A percentile compares a stretch with the other conserved stretches of the same genome.
These are phyloP conservation scores for Epinephelus fuscoguttatus DNA, from an alignment of 2,113 vertebrate genomes.

Conservation along the genomic window DNA sequence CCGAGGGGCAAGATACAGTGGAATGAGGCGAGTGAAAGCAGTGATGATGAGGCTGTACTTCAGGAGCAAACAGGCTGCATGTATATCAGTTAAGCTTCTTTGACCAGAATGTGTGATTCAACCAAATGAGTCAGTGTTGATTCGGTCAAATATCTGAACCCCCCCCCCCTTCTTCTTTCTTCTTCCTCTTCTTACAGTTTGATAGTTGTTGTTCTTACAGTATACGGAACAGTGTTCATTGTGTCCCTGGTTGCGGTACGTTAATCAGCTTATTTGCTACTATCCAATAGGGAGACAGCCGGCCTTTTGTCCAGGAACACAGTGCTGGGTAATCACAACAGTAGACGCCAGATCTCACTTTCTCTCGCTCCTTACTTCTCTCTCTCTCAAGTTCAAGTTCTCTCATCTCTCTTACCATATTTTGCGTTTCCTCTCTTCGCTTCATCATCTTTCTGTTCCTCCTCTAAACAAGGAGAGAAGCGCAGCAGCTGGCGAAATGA, in stretches of 20 bases:
- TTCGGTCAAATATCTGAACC: constrained; percentile 1
- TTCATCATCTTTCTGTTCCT: constrained; percentile 8
- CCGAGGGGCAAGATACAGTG: neutral
- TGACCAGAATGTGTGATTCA: constrained; percentile 9
- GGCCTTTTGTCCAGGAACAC: constrained; percentile 41
- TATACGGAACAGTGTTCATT: constrained; percentile 37
- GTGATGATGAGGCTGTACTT: constrained; percentile 22
- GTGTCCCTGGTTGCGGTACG: neutral
- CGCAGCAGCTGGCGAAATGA: constrained; percentile 3
- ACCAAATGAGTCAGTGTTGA: constrained; percentile 9
- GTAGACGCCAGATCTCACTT: constrained; percentile 13
- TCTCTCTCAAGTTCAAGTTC: constrained; percentile 24
- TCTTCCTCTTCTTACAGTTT: neutral
- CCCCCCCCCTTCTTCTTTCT: neutral
- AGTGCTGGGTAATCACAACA: constrained; percentile 40
- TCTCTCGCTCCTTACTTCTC: constrained; percentile 10
- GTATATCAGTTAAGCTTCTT: neutral
- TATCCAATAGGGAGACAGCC: constrained; percentile 30
- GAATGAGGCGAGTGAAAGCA: neutral
- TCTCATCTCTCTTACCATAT: neutral
- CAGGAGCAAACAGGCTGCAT: neutral
- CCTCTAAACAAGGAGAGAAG: constrained; percentile 10
- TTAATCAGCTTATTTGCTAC: constrained; percentile 63
- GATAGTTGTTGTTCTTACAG: constrained; percentile 31
- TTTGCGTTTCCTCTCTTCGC: neutral